Percentiles rank a stretch among this genome's conserved stretches.
These are phyloP conservation scores for Mythimna albipuncta DNA, from an alignment of 2,888 invertebrate species.

Conservation along the genomic window DNA sequence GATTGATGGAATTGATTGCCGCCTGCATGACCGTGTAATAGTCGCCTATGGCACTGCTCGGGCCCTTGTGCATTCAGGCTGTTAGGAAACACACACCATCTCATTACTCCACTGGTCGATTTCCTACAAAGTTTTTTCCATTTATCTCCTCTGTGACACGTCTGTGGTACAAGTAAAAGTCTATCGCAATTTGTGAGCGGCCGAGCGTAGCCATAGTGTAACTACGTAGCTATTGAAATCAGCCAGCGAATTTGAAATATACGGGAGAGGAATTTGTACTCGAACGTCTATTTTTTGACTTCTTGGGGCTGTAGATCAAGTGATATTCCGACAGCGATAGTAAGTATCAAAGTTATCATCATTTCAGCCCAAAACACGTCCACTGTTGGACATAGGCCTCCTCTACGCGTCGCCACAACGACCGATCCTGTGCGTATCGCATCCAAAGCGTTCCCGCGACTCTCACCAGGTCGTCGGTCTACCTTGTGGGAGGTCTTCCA, in stretches of 20 bases:
- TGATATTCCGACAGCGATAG: too few relatives aligned
- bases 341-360: too few relatives aligned
- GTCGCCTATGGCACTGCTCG: too few relatives aligned
- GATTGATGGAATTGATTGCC: too few relatives aligned
- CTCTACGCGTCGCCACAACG: too few relatives aligned
- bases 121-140: constrained; percentile 25
- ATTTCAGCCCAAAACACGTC: too few relatives aligned
- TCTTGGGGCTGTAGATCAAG: not conserved
- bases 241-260: constrained; percentile 23
- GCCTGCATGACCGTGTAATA: too few relatives aligned
- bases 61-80: not conserved
- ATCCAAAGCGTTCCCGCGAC: too few relatives aligned
- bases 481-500: too few relatives aligned
- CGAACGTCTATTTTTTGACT: not conserved
- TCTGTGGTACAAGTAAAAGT: constrained; percentile 49
- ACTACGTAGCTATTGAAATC: constrained; percentile 39
- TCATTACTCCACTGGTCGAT: not conserved
- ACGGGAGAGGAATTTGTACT: constrained; percentile 7
- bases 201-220: constrained; percentile 46
- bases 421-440: too few relatives aligned
- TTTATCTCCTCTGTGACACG: constrained; percentile 30
- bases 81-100: not conserved
- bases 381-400: too few relatives aligned
- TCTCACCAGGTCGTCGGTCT: too few relatives aligned
- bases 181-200: constrained; percentile 52